These are phyloP conservation scores for Diabrotica balteata DNA, from an alignment of 2,888 invertebrate species.

Conservation along the genomic window DNA sequence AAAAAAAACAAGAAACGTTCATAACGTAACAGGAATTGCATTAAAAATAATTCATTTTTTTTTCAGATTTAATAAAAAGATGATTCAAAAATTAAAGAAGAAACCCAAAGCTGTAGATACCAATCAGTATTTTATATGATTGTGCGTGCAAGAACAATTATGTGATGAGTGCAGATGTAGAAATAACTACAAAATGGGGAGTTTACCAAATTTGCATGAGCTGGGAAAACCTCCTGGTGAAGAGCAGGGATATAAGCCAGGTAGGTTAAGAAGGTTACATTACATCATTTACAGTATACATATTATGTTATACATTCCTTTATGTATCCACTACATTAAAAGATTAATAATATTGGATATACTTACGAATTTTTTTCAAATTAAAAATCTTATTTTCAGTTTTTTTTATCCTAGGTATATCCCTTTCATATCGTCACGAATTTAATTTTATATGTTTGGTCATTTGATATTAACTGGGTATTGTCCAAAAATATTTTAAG, in stretches of 20 bases:
- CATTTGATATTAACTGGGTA: too few species aligned
- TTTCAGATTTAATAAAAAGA: conserved; percentile 13
- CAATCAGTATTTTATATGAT: conserved; percentile 17
- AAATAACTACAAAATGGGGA: conserved; percentile 63
- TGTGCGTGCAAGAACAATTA: conserved; percentile 23
- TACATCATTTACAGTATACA: too few species aligned
- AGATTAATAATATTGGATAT: neutral
- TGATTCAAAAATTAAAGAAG: conserved; percentile 17
- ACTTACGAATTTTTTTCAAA: too few species aligned
- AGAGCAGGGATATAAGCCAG: conserved; percentile 37
- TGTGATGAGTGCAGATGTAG: conserved; percentile 39
- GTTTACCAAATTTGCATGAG: conserved; percentile 72
- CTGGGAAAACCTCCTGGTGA: conserved; percentile 58
- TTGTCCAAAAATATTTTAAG: too few species aligned
- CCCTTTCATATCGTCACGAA: too few species aligned
- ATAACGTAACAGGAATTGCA: too few species aligned
- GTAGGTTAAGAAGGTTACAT: conserved; percentile 11
- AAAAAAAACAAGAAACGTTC: too few species aligned
- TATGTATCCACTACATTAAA: neutral
- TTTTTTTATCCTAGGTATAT: too few species aligned
- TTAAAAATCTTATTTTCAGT: too few species aligned
- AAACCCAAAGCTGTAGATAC: conserved; percentile 6
- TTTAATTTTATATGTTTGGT: too few species aligned
- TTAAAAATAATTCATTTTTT: neutral
- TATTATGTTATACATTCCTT: neutral